A percentile compares a stretch with the other conserved stretches of the same genome.
phyloP scores from a whole-genome alignment of 2,113 vertebrate species.

The Aramus guarauna region DNA sequence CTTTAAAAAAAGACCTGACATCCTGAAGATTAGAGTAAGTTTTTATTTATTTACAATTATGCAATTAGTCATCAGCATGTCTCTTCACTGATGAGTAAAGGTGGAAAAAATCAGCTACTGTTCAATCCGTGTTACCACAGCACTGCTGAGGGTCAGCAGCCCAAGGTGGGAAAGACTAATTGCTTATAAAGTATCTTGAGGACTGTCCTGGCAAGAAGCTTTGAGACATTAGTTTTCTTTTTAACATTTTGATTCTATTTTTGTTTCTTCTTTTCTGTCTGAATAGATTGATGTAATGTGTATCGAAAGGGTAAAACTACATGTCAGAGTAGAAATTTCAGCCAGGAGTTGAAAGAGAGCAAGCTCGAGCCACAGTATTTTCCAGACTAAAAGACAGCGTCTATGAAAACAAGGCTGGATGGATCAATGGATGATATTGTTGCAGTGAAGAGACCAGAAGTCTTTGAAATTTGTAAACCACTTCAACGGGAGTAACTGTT shows the following conservation, averaged over 20 bases:
- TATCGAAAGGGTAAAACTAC: background rate
- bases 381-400: background rate
- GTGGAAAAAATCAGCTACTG: constrained; percentile 6
- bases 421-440: background rate
- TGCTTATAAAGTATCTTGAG: background rate
- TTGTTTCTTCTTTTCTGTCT: background rate
- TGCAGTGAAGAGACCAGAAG: background rate
- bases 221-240: background rate
- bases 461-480: constrained; percentile 6
- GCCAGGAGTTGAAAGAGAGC: background rate
- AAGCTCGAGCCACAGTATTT: background rate
- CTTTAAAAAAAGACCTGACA: background rate
- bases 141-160: background rate
- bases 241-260: background rate
- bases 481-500: background rate
- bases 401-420: background rate
- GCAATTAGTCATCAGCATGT: background rate
- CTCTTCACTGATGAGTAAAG: background rate
- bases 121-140: background rate
- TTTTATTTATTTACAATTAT: constrained; percentile 16
- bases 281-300: background rate
- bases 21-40: background rate
- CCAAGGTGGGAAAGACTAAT: background rate
- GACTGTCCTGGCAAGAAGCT: background rate
- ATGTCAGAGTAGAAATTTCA: background rate